These are phyloP conservation scores for Anastrepha ludens DNA, from an alignment of 1,140 invertebrate genomes.

Conservation along the genomic window DNA sequence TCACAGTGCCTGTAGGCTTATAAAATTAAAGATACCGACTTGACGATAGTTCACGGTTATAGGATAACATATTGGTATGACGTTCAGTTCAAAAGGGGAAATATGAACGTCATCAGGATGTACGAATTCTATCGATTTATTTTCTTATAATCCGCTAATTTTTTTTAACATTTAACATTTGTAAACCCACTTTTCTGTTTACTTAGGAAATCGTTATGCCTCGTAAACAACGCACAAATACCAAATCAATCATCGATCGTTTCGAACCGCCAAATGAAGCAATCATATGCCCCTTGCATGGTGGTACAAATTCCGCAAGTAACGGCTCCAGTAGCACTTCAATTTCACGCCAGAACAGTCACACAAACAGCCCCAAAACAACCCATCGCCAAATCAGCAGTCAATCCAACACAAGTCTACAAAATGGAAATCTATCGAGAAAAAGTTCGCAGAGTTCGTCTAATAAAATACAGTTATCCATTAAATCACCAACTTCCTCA, in stretches of 20 bases:
- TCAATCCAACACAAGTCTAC: conserved; percentile 58
- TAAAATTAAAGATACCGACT: too few species aligned
- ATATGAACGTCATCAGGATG: too few species aligned
- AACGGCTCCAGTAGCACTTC: conserved; percentile 63
- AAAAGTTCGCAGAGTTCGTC: conserved; percentile 66
- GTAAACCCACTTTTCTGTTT: neutral
- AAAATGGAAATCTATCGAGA: conserved; percentile 60
- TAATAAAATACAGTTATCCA: conserved; percentile 24
- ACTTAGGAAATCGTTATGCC: conserved; percentile 82
- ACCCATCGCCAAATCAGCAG: conserved; percentile 63
- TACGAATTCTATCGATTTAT: too few species aligned
- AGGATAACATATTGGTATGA: too few species aligned
- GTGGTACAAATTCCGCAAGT: conserved; percentile 49
- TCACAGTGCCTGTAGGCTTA: too few species aligned
- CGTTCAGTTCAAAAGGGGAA: too few species aligned
- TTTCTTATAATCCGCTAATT: too few species aligned
- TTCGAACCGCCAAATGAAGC: conserved; percentile 70
- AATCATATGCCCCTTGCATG: conserved; percentile 68
- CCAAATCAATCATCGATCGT: conserved; percentile 80
- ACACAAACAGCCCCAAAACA: conserved; percentile 62
- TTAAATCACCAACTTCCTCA: conserved; percentile 59
- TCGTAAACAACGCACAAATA: conserved; percentile 84
- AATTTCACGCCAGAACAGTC: conserved; percentile 64
- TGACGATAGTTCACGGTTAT: too few species aligned
- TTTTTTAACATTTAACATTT: too few species aligned